Conservation (phyloP, 2,797 vertebrate genomes). For the Cryptoblepharus egeriae region DNA sequence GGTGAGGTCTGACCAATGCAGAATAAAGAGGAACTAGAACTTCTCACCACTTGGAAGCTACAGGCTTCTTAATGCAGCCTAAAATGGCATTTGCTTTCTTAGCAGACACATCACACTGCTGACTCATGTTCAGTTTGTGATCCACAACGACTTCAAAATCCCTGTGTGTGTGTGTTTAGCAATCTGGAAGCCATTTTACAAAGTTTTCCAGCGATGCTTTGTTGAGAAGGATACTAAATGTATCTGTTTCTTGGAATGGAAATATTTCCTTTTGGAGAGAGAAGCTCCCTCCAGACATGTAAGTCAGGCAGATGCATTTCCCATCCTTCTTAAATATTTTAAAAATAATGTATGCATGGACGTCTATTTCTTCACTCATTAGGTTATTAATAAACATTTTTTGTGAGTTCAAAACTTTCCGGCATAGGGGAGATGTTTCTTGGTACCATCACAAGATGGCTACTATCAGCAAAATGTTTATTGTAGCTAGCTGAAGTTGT, state of each 20-base stretch:
- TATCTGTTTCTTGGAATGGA: neutral
- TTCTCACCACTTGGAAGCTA: no score
- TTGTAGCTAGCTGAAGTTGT: neutral
- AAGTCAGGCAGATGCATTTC: neutral
- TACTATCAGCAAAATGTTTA: neutral
- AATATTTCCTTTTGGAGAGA: neutral
- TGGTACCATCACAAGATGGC: neutral
- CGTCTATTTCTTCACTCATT: no score
- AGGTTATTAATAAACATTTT: no score
- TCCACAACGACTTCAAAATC: no score
- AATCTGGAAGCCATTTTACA: neutral
- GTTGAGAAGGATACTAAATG: neutral
- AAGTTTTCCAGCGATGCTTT: neutral
- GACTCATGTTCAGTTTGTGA: no score
- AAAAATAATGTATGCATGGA: no score
- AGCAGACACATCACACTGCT: no score
- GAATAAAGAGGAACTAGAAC: no score
- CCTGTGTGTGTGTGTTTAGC: no score
- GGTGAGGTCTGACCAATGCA: no score
- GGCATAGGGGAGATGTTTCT: neutral
- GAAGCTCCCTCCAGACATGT: neutral
- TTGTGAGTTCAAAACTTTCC: neutral
- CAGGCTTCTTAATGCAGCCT: no score
- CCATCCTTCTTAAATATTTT: neutral
- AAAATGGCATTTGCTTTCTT: no score